phyloP scores from a whole-genome alignment of 2,797 vertebrate genomes.

The Oceanodroma leucorhoa region DNA sequence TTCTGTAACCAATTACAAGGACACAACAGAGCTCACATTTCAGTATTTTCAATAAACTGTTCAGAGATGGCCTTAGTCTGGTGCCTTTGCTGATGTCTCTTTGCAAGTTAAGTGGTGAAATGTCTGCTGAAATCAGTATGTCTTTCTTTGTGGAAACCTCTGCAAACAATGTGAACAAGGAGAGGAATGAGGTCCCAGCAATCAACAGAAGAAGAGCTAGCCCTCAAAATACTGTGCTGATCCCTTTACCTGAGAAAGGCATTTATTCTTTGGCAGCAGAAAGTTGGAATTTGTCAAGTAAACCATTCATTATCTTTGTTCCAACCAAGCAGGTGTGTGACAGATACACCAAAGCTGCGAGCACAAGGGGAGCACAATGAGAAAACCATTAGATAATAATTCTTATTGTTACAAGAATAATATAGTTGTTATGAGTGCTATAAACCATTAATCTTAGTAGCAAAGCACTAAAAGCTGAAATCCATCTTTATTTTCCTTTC shows the following conservation, averaged over 20 bases:
- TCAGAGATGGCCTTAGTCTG: neutral
- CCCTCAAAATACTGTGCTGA: neutral
- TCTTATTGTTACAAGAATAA: slow-evolving; percentile 41
- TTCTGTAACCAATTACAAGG: neutral
- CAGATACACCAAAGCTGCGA: neutral
- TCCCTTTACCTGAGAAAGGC: neutral
- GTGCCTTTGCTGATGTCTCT: neutral
- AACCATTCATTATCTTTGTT: neutral
- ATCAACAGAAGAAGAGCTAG: neutral
- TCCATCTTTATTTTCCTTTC: slow-evolving; percentile 29
- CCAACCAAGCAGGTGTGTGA: neutral
- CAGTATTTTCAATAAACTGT: neutral
- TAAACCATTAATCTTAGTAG: slow-evolving; percentile 33
- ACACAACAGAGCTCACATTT: neutral
- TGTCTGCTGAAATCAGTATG: neutral
- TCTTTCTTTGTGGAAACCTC: neutral
- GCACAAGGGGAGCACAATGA: neutral
- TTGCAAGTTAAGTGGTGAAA: neutral
- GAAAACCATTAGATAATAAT: neutral
- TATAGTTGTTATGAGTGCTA: neutral
- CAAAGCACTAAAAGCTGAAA: slow-evolving; percentile 21
- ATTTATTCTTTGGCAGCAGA: neutral
- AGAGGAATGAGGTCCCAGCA: neutral
- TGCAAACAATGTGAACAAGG: neutral
- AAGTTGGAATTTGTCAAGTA: slow-evolving; percentile 3